Evolutionary conservation across 2,797 vertebrate species (phyloP).

Genomic region (Cichlasoma orientale): DNA sequence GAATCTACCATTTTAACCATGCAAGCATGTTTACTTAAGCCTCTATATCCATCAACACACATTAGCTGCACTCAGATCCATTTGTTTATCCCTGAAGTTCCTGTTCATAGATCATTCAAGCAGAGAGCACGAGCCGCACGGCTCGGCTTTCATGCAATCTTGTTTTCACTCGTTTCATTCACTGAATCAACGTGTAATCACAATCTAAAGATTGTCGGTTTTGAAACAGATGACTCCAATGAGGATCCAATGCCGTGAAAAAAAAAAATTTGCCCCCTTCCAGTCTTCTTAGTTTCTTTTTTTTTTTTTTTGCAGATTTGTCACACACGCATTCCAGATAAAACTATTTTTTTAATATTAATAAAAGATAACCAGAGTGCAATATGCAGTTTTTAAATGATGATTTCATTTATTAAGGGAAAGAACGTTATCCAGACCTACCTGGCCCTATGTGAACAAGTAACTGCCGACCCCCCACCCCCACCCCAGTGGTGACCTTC

Average conservation of each 20-base stretch:
- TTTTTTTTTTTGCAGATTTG: too few species aligned
- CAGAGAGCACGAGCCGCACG: conserved; percentile 19
- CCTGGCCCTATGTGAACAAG: too few species aligned
- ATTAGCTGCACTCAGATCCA: background rate
- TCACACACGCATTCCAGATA: too few species aligned
- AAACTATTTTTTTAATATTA: too few species aligned
- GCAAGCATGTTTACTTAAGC: background rate
- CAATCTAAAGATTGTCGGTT: background rate
- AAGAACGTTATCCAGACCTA: too few species aligned
- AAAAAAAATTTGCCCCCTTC: too few species aligned
- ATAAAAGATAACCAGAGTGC: too few species aligned
- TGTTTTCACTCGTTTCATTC: background rate
- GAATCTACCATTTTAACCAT: background rate
- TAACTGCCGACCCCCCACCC: too few species aligned
- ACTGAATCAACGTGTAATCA: background rate
- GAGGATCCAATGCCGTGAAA: background rate
- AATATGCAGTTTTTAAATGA: too few species aligned
- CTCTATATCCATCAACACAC: background rate
- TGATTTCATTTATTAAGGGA: too few species aligned
- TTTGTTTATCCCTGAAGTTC: background rate
- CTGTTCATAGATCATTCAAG: background rate
- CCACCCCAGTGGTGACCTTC: too few species aligned
- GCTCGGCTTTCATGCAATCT: background rate
- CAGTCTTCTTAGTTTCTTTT: too few species aligned
- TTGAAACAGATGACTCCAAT: conserved; percentile 11